Percentiles rank a stretch among this genome's conserved stretches.
Evolutionary conservation across 2,888 invertebrate genomes (phyloP).

Genomic region (Aspidiotus destructor): DNA sequence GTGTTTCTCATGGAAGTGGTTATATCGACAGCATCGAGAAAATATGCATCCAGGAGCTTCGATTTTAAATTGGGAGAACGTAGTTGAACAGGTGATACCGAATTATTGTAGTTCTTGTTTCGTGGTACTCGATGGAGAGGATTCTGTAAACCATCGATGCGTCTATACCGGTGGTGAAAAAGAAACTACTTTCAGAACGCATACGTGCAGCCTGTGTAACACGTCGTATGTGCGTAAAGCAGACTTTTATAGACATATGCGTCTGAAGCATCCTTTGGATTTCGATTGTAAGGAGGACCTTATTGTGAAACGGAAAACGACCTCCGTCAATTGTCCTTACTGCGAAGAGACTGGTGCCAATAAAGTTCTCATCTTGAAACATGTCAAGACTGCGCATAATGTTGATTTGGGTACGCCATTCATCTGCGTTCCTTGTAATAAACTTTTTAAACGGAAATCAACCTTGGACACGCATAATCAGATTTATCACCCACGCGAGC

Average conservation of each 20-base stretch:
- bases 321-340: constrained; percentile 5
- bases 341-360: constrained; percentile 5
- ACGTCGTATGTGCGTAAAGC: background rate
- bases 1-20: constrained; percentile 21
- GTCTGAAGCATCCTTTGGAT: background rate
- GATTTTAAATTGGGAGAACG: constrained; percentile 2
- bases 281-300: background rate
- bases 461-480: constrained; percentile 13
- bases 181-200: background rate
- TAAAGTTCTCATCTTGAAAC: constrained; percentile 5
- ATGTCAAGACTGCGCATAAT: constrained; percentile 15
- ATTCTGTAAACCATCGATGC: background rate
- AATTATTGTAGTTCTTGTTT: background rate
- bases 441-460: constrained; percentile 16
- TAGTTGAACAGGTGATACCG: background rate
- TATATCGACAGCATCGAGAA: constrained; percentile 11
- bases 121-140: background rate
- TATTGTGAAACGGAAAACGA: background rate
- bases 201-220: constrained; percentile 7
- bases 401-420: constrained; percentile 20
- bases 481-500: constrained; percentile 15
- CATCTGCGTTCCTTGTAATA: constrained; percentile 11
- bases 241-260: constrained; percentile 5
- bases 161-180: background rate
- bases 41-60: background rate